A percentile compares a stretch with the other conserved stretches of the same genome.
Evolutionary conservation across 2,797 vertebrate genomes (phyloP).

Genomic region (Amblyopsis hoosieri): DNA sequence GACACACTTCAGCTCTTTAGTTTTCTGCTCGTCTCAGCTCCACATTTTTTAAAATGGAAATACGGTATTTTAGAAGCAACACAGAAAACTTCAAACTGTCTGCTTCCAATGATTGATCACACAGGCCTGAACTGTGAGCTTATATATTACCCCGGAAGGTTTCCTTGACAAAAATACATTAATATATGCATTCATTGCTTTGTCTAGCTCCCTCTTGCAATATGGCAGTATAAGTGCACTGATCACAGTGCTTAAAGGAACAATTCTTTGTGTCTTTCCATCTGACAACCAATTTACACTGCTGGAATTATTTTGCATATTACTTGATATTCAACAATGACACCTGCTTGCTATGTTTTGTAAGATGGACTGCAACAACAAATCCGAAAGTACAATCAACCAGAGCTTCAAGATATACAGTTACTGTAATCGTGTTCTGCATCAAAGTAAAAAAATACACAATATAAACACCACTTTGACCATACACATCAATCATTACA

Average conservation of each 20-base stretch:
- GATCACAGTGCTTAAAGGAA: constrained; percentile 14
- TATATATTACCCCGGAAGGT: constrained; percentile 55
- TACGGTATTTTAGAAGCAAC: constrained; percentile 28
- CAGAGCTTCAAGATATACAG: neutral
- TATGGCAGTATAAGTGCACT: constrained; percentile 33
- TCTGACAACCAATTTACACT: constrained; percentile 1
- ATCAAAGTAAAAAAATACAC: constrained; percentile 1
- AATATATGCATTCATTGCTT: constrained; percentile 41
- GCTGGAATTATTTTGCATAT: constrained; percentile 15
- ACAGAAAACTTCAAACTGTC: constrained; percentile 58
- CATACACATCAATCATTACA: neutral
- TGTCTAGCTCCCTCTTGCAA: constrained; percentile 21
- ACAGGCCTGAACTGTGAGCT: constrained; percentile 32
- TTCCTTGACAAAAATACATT: constrained; percentile 57
- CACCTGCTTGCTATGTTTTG: constrained; percentile 10
- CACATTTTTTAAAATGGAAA: constrained; percentile 49
- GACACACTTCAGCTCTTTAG: constrained; percentile 31
- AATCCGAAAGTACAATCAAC: neutral
- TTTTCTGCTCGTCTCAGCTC: constrained; percentile 46
- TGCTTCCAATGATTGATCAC: constrained; percentile 56
- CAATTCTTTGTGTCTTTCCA: constrained; percentile 14
- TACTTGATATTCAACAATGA: constrained; percentile 17
- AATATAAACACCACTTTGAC: neutral
- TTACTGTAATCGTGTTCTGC: neutral
- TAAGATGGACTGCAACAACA: neutral